Evolutionary conservation across 2,888 invertebrate genomes (phyloP).

Genomic region (Selenia dentaria): DNA sequence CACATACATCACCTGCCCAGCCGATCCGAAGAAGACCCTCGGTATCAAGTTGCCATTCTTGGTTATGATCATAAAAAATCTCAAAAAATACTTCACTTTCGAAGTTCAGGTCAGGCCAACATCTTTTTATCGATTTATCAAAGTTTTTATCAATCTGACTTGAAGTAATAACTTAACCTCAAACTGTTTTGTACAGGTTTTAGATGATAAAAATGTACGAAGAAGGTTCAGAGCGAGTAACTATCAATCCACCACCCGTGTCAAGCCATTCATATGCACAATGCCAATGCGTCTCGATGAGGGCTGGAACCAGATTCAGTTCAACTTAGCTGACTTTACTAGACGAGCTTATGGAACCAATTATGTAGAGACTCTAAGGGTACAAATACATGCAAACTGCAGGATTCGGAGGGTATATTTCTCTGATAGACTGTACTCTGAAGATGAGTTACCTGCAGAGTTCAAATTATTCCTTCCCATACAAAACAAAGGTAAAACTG

Average conservation of each 20-base stretch:
- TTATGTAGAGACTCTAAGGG: slow-evolving; percentile 95
- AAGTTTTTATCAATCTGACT: not conserved
- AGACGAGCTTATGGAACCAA: slow-evolving; percentile 97
- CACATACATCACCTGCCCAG: slow-evolving; percentile 96
- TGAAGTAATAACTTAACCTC: slow-evolving; percentile 41
- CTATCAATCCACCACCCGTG: slow-evolving; percentile 96
- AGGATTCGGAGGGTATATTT: slow-evolving; percentile 95
- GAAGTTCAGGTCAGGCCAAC: slow-evolving; percentile 93
- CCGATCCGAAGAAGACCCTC: slow-evolving; percentile 94
- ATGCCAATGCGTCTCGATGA: slow-evolving; percentile 98
- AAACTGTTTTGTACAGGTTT: slow-evolving; percentile 85
- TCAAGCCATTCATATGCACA: slow-evolving; percentile 98
- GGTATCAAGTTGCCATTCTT: slow-evolving; percentile 97
- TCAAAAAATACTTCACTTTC: slow-evolving; percentile 97
- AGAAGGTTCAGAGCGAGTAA: slow-evolving; percentile 96
- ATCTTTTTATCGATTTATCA: not conserved
- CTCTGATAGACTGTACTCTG: slow-evolving; percentile 96
- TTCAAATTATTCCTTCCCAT: slow-evolving; percentile 98
- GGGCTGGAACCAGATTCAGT: slow-evolving; percentile 98
- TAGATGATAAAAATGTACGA: slow-evolving; percentile 97
- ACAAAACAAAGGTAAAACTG: slow-evolving; percentile 88
- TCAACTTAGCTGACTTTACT: slow-evolving; percentile 97
- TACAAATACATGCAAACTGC: slow-evolving; percentile 98
- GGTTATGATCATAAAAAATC: slow-evolving; percentile 97
- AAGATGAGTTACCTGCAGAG: slow-evolving; percentile 97